phyloP scores from a whole-genome alignment of 2,797 vertebrate species.

The Garrulus glandarius region DNA sequence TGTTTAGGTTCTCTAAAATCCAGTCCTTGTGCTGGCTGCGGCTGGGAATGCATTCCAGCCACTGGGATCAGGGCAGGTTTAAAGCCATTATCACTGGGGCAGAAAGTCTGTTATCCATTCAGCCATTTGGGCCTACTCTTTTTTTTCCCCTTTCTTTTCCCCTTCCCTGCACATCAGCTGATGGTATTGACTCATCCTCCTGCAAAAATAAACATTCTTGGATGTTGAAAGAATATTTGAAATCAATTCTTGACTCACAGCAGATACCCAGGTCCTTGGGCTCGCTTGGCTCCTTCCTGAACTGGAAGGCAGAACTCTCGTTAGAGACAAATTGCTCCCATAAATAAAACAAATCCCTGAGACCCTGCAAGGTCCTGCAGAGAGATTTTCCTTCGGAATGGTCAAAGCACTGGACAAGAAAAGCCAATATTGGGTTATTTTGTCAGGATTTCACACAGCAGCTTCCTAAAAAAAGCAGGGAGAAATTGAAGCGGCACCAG shows the following conservation, averaged over 20 bases:
- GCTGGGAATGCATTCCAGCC: background rate
- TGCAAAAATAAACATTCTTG: constrained; percentile 7
- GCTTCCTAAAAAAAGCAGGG: background rate
- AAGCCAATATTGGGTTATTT: background rate
- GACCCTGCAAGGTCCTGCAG: background rate
- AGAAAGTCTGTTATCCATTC: background rate
- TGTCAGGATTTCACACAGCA: background rate
- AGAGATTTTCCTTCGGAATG: background rate
- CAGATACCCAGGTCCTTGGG: background rate
- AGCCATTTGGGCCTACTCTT: background rate
- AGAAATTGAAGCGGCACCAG: background rate
- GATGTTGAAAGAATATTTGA: background rate
- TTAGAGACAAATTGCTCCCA: background rate
- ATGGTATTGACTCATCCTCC: background rate
- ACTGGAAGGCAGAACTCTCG: background rate
- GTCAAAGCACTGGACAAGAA: background rate
- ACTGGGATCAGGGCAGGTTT: background rate
- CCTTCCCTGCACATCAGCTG: background rate
- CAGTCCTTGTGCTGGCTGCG: background rate
- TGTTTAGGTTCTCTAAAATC: background rate
- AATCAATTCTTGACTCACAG: constrained; percentile 21
- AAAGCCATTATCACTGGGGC: background rate
- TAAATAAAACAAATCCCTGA: background rate
- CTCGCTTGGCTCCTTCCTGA: background rate
- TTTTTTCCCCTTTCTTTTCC: background rate